These are phyloP conservation scores for Microhierax caerulescens DNA, from an alignment of 2,797 vertebrate species.

Conservation along the genomic window DNA sequence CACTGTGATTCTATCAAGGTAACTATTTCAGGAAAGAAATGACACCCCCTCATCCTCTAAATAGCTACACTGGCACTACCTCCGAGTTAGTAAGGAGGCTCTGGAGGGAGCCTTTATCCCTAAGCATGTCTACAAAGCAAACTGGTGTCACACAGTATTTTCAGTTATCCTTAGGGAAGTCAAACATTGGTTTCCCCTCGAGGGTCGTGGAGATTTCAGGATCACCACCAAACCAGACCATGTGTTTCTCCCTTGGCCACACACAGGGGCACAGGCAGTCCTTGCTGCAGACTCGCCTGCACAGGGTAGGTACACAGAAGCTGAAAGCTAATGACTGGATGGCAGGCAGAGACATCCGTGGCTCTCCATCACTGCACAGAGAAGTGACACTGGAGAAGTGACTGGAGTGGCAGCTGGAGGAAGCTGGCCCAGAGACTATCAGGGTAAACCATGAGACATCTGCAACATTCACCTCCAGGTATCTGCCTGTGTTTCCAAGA, in stretches of 20 bases:
- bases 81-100: neutral
- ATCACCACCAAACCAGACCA: neutral
- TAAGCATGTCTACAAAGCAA: neutral
- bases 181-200: neutral
- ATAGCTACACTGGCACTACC: neutral
- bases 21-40: neutral
- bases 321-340: neutral
- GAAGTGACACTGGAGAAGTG: neutral
- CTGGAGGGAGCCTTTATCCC: neutral
- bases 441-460: neutral
- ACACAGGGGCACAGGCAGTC: neutral
- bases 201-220: fast-evolving
- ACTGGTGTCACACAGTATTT: neutral
- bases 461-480: fast-evolving
- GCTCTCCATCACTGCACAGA: neutral
- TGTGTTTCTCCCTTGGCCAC: fast-evolving
- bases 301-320: fast-evolving
- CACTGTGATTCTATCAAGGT: neutral
- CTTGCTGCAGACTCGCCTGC: neutral
- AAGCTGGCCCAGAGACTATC: neutral
- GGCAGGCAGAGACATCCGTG: neutral
- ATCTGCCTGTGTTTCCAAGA: neutral
- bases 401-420: neutral
- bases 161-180: neutral
- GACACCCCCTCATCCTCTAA: neutral